Base-by-base conservation (phyloP, 2,797 vertebrate genomes). In the Emydoidea blandingii region DNA sequence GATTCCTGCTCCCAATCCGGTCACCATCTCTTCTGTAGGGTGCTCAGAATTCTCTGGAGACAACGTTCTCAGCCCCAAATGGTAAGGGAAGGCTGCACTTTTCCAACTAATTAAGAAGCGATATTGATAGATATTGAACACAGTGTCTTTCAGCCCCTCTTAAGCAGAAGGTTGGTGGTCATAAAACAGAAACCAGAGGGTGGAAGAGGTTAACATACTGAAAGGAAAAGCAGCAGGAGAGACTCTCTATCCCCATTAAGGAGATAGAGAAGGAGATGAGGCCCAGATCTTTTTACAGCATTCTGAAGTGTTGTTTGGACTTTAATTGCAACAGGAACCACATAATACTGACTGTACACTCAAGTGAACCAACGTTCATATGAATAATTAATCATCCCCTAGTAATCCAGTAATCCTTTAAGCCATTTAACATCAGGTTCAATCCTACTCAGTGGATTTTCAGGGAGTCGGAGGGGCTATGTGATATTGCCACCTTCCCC, bases 341-440 rank as follows among this genome's bases (percentile, higher is more conserved):
- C 79, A 86, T 87, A 95, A 97, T 85, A 90, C 54, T 87, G 54
- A 62, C 47, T 80, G 92, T 29, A 85, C 1, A 37, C 41, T 52
- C 83, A 93, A 95, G 88, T 92, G 93, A 93, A 91, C 72, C 90
- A 94, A 97, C 95, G 93, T 92, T 93, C 92, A 79, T 92, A 94
- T 94, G 90, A 97, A 96, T 96, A 96, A 96, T 94, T 96, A 94
- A 96, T 92, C 91, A 91, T 88, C 87, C 93, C 91, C 59, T 52
- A 87, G 78, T 84, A 88, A 96, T 80, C 80, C 86, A 92, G 82
- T 97, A 97, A 97, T 97, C 96, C 74, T 68, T 95, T 96, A 97
- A 96, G 68, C 93, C 92, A 91, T 95, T 97, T 96, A 97, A 95
- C 89, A 96, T 94, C 95, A 91, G 25, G 94, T 96, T 95, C 94